Conservation (phyloP, 2,888 invertebrate genomes). For the Habroteleia sp. region DNA sequence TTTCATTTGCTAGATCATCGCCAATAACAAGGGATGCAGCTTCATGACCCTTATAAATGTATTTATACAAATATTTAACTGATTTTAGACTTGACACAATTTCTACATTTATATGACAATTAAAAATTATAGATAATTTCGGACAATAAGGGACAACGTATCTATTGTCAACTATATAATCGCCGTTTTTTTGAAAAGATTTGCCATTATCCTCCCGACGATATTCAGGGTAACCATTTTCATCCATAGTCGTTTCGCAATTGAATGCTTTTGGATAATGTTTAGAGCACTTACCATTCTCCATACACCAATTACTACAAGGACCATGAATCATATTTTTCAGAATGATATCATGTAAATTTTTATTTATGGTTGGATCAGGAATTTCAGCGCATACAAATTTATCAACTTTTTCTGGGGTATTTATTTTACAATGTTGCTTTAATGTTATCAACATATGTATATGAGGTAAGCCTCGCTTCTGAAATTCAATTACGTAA, state of each 20-base stretch:
- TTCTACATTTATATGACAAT: slow-evolving; percentile 12
- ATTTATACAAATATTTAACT: slow-evolving; percentile 8
- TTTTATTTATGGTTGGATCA: slow-evolving; percentile 57
- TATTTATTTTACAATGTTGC: slow-evolving; percentile 31
- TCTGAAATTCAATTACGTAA: slow-evolving; percentile 17
- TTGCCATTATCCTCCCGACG: neutral
- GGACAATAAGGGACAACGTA: slow-evolving; percentile 3
- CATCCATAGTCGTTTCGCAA: slow-evolving; percentile 41
- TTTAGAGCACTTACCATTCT: slow-evolving; percentile 68
- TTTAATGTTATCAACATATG: slow-evolving; percentile 39
- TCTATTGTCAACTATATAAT: neutral
- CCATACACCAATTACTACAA: slow-evolving; percentile 69
- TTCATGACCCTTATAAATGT: slow-evolving; percentile 1
- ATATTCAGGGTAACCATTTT: slow-evolving; percentile 54
- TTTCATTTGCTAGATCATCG: neutral
- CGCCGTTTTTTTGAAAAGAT: neutral
- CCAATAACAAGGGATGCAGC: neutral
- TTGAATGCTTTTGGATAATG: slow-evolving; percentile 67
- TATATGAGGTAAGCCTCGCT: slow-evolving; percentile 25
- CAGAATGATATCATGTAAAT: slow-evolving; percentile 71
- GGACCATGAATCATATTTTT: slow-evolving; percentile 76
- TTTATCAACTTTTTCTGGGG: slow-evolving; percentile 55
- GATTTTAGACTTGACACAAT: too few species aligned
- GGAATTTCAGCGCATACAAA: slow-evolving; percentile 73
- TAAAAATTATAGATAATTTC: neutral